Percentiles rank a stretch among this genome's conserved stretches.
phyloP scores from a whole-genome alignment of 2,888 invertebrate species.

The Troglohyphantes excavatus region DNA sequence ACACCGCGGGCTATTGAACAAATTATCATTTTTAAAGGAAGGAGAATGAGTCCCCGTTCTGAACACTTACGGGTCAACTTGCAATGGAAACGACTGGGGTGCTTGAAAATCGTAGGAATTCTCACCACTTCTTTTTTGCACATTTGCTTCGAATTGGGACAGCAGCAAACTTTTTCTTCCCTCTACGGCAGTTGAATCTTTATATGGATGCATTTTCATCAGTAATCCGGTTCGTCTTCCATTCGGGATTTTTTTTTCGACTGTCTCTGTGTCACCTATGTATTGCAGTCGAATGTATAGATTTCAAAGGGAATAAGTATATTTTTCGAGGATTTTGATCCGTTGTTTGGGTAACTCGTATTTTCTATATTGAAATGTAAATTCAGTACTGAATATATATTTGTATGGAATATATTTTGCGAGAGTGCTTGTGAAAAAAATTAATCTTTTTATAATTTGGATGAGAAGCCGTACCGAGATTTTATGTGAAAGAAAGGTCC shows the following conservation, averaged over 20 bases:
- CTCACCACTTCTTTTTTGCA: constrained; percentile 3
- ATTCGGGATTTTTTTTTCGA: constrained; percentile 12
- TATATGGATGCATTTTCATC: constrained; percentile 30
- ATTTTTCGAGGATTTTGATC: background rate
- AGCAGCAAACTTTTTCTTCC: constrained; percentile 15
- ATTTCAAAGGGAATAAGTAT: background rate
- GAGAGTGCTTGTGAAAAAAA: background rate
- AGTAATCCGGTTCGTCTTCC: background rate
- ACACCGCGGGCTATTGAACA: constrained; percentile 61
- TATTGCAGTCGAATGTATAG: background rate
- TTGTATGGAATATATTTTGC: background rate
- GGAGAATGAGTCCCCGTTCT: constrained; percentile 41
- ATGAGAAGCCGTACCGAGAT: too few relatives aligned
- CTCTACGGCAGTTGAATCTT: background rate
- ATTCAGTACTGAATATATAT: background rate
- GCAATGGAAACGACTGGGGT: constrained; percentile 27
- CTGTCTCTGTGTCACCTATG: constrained; percentile 16
- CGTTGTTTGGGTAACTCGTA: background rate
- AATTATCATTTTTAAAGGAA: constrained; percentile 55
- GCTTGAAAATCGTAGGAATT: constrained; percentile 48
- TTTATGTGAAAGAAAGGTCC: too few relatives aligned
- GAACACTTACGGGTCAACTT: constrained; percentile 54
- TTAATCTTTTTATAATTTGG: too few relatives aligned
- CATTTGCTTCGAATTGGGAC: constrained; percentile 21
- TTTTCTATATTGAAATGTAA: background rate